A percentile compares a stretch with the other conserved stretches of the same genome.
These are phyloP conservation scores for Candidula unifasciata DNA, from an alignment of 2,888 invertebrate species.

Conservation along the genomic window DNA sequence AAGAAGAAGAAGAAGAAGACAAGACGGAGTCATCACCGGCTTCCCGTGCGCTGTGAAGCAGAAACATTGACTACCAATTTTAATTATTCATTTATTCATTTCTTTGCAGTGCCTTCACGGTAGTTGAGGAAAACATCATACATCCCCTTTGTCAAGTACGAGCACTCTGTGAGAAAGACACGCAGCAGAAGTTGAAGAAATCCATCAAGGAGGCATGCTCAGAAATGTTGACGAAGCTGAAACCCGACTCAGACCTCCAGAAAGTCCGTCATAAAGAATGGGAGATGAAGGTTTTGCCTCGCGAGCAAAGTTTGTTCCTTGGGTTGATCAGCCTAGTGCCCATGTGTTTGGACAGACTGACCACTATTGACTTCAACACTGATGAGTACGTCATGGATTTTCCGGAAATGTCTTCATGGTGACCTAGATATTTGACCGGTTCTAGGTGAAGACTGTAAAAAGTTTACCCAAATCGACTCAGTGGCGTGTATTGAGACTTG, in stretches of 20 bases:
- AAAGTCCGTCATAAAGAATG: constrained; percentile 61
- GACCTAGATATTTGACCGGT: background rate
- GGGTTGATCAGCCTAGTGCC: constrained; percentile 69
- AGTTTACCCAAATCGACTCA: too few relatives aligned
- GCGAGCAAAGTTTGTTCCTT: constrained; percentile 66
- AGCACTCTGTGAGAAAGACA: constrained; percentile 64
- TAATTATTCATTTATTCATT: background rate
- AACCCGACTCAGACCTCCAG: constrained; percentile 60
- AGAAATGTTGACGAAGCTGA: constrained; percentile 59
- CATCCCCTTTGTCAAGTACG: constrained; percentile 67
- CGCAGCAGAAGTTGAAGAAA: constrained; percentile 63
- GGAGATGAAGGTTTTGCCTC: constrained; percentile 60
- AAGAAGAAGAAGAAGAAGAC: constrained; percentile 3
- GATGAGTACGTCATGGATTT: constrained; percentile 69
- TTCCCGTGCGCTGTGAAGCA: background rate
- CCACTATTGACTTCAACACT: constrained; percentile 66
- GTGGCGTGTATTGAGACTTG: too few relatives aligned
- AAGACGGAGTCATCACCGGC: too few relatives aligned
- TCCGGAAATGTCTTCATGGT: constrained; percentile 48
- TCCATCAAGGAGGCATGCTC: constrained; percentile 58
- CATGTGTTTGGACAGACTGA: constrained; percentile 61
- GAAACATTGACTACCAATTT: background rate
- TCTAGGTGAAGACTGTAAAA: background rate
- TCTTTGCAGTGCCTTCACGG: constrained; percentile 53
- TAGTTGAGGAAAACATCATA: constrained; percentile 60